Evolutionary conservation across 92 coral and sea anemone genomes (phyloP).

Genomic region (Hydrozoanthus gracilis): DNA sequence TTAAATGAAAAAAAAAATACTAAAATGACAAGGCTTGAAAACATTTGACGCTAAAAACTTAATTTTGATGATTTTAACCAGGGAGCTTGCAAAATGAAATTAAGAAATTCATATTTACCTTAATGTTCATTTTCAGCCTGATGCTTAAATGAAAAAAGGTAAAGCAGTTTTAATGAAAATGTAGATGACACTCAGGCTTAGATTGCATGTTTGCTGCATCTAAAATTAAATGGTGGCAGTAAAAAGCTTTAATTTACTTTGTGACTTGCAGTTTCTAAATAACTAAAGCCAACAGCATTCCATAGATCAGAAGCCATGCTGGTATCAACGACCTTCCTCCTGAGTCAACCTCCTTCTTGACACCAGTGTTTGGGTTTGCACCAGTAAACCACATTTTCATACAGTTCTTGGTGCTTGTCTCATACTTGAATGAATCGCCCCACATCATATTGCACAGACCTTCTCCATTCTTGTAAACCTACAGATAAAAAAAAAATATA

Average conservation of each 20-base stretch:
- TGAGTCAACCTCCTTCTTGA: slow-evolving; percentile 13
- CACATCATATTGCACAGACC: slow-evolving; percentile 90
- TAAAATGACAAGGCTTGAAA: no score
- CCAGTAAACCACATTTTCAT: slow-evolving; percentile 67
- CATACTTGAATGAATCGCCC: slow-evolving; percentile 73
- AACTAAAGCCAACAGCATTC: neutral
- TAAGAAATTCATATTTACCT: no score
- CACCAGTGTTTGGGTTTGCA: slow-evolving; percentile 62
- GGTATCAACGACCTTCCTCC: neutral
- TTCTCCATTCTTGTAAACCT: slow-evolving; percentile 82
- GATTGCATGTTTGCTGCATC: no score
- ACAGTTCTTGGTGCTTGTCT: slow-evolving; percentile 55
- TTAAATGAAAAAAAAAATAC: no score
- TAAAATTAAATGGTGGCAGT: neutral
- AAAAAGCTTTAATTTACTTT: neutral
- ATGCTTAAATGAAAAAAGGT: no score
- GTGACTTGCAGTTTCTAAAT: neutral
- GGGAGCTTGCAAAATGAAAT: no score
- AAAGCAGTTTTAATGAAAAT: no score
- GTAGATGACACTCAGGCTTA: no score
- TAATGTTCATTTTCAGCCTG: no score
- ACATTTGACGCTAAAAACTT: no score
- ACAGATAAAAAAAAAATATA: no score
- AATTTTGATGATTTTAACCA: no score
- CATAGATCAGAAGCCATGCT: slow-evolving; percentile 8